Evolutionary conservation across 2,888 invertebrate species (phyloP).

Genomic region (Saturnia pavonia): DNA sequence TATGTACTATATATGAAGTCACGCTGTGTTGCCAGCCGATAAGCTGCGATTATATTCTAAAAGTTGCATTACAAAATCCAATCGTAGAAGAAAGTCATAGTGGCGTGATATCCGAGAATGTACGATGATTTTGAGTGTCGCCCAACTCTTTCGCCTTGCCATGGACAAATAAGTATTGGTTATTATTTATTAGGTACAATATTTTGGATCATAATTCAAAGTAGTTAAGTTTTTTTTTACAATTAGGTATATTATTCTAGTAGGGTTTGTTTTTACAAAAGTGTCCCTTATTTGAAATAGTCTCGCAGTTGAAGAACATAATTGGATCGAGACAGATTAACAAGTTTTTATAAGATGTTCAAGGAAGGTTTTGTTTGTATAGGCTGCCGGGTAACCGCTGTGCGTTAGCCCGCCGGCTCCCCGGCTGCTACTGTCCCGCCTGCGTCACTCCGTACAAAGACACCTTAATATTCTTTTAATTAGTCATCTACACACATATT

Average conservation of each 20-base stretch:
- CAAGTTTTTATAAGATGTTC: constrained; percentile 28
- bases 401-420: no score
- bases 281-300: constrained; percentile 1
- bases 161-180: no score
- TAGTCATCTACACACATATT: neutral
- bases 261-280: neutral
- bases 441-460: neutral
- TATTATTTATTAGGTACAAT: no score
- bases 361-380: constrained; percentile 27
- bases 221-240: neutral
- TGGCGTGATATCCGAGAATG: no score
- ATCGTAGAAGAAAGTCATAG: no score
- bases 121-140: no score
- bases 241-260: neutral
- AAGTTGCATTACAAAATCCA: no score
- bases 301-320: constrained; percentile 29
- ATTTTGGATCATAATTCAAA: no score
- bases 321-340: constrained; percentile 30
- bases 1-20: neutral
- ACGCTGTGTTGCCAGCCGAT: no score
- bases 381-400: neutral
- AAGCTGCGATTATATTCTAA: no score
- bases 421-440: no score
- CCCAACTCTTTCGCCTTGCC: no score
- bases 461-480: neutral